These are phyloP conservation scores for Dynastes grantii DNA, from an alignment of 2,888 invertebrate genomes.

Conservation along the genomic window DNA sequence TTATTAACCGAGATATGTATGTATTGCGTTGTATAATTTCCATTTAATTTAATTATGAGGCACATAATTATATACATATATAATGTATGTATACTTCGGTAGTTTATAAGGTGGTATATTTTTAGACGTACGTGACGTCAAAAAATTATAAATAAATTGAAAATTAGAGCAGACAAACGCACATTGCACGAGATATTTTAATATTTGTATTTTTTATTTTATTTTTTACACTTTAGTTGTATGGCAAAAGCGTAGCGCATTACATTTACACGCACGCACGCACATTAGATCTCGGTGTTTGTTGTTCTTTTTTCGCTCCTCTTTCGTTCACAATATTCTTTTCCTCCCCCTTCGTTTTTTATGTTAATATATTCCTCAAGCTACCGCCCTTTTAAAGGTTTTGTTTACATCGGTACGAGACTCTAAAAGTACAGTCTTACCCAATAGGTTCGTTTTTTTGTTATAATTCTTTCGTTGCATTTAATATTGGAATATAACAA, in stretches of 20 bases:
- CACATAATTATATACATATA: slow-evolving; percentile 13
- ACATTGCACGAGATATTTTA: slow-evolving; percentile 47
- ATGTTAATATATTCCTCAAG: slow-evolving; percentile 29
- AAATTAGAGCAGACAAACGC: slow-evolving; percentile 50
- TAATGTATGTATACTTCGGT: slow-evolving; percentile 10
- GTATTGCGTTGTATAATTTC: background rate
- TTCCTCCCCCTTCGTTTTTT: slow-evolving; percentile 24
- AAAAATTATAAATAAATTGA: slow-evolving; percentile 54
- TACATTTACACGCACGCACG: background rate
- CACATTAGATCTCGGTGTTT: slow-evolving; percentile 13
- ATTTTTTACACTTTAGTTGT: slow-evolving; percentile 31
- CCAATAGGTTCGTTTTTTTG: slow-evolving; percentile 35
- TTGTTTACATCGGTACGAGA: slow-evolving; percentile 28
- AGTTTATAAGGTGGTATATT: slow-evolving; percentile 36
- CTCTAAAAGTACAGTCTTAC: slow-evolving; percentile 28
- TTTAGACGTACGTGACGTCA: slow-evolving; percentile 51
- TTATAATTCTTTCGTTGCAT: slow-evolving; percentile 33
- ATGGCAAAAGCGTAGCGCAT: slow-evolving; percentile 25
- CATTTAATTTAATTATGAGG: slow-evolving; percentile 20
- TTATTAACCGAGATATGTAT: background rate
- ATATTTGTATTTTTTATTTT: slow-evolving; percentile 43
- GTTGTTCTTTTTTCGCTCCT: slow-evolving; percentile 15
- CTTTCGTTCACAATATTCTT: slow-evolving; percentile 26
- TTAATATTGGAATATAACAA: slow-evolving; percentile 6
- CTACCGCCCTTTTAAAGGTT: slow-evolving; percentile 37